Base-by-base conservation (phyloP, 1,140 invertebrate species). In the Anadara kagoshimensis region DNA sequence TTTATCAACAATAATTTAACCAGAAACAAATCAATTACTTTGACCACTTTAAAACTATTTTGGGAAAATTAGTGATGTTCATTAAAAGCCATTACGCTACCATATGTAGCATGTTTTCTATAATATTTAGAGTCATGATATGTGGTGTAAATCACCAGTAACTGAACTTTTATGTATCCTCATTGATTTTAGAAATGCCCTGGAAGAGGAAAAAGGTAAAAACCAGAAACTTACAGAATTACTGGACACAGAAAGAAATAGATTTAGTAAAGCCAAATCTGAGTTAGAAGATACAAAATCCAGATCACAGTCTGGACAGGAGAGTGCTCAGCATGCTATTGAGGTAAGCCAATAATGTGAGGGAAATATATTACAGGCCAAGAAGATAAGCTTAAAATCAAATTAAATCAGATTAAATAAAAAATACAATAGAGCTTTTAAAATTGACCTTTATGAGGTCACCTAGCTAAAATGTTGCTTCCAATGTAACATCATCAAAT, bases 121-220 rank as follows among this genome's bases (percentile, higher is more conserved):
- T n/a, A n/a, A n/a, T n/a, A n/a, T n/a, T n/a, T n/a, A n/a, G n/a
- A n/a, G n/a, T n/a, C n/a, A n/a, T n/a, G n/a, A n/a, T n/a, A n/a
- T n/a, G n/a, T n/a, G n/a, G n/a, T n/a, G n/a, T n/a, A n/a, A n/a
- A n/a, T n/a, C n/a, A n/a, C n/a, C n/a, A 20, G 29, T 53, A 43
- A 36, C n/a, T 24, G 16, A 20, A 43, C 56, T 62, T 51, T 18
- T 49, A 22, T 43, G 10, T 45, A 45, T 45, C 22, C 36, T 73
- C 63, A 41, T 53, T 18, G 64, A n/a, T 68, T 69, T 59, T 76
- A 88, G 87, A 44, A 76, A 78, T 75, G 84, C 85, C 5, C 54
- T 87, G 66, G 87, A 88, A 69, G 86, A 87, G 41, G 85, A 87
- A 64, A 78, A 82, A 44, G 73, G 75, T 16, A 84, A 85, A 71